Conservation (phyloP, 1,140 invertebrate genomes). For the Anoplolepis gracilipes region DNA sequence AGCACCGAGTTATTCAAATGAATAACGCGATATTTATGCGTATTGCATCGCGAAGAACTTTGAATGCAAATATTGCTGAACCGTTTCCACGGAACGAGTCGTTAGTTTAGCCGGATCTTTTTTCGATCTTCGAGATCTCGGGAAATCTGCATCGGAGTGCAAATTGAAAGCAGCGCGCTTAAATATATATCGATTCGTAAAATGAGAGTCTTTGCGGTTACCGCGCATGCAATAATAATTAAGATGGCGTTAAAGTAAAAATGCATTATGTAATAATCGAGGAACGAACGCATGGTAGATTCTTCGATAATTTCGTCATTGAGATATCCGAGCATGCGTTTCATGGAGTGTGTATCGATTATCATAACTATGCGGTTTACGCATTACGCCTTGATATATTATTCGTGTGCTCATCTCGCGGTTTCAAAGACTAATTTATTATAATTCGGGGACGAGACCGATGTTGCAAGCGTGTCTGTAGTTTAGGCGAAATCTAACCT, state of each 20-base stretch:
- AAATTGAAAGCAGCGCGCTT: conserved; percentile 5
- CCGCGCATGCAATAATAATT: conserved; percentile 28
- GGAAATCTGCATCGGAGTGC: not conserved
- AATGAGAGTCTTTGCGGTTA: conserved; percentile 1
- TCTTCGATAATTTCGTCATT: conserved; percentile 45
- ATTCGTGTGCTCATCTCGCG: conserved; percentile 34
- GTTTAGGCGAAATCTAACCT: conserved; percentile 9
- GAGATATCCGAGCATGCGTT: conserved; percentile 43
- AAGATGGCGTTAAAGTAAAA: conserved; percentile 15
- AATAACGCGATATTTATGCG: conserved; percentile 57
- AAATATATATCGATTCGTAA: not conserved
- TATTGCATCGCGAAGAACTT: conserved; percentile 35
- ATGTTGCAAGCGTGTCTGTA: conserved; percentile 24
- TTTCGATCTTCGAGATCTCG: not conserved
- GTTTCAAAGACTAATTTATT: conserved; percentile 52
- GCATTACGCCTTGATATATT: conserved; percentile 49
- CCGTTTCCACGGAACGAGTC: conserved; percentile 12
- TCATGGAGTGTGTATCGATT: conserved; percentile 52
- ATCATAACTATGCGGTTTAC: conserved; percentile 50
- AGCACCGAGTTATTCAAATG: conserved; percentile 22
- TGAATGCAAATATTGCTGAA: conserved; percentile 38
- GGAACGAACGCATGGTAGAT: conserved; percentile 10
- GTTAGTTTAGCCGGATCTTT: not conserved
- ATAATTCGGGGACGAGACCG: conserved; percentile 40
- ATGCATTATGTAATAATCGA: conserved; percentile 27